Percentiles rank a stretch among this genome's conserved stretches.
phyloP scores from a whole-genome alignment of 2,113 vertebrate species.

The Myiagra hebetior region DNA sequence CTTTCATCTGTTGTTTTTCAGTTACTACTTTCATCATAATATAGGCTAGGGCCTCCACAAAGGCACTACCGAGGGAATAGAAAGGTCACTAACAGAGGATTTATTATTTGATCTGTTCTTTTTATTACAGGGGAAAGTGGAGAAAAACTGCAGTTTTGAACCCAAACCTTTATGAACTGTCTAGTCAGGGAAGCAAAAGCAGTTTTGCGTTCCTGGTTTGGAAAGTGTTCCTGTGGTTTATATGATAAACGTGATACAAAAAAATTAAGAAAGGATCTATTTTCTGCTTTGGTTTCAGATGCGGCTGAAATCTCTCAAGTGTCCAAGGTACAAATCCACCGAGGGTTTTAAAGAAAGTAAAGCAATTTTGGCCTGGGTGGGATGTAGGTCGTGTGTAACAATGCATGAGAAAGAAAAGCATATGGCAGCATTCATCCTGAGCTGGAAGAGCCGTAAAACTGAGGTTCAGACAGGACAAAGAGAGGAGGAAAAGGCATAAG shows the following conservation, averaged over 20 bases:
- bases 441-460: background rate
- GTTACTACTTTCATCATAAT: background rate
- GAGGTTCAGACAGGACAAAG: background rate
- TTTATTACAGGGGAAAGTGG: background rate
- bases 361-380: constrained; percentile 29
- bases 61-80: background rate
- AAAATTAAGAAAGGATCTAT: background rate
- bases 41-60: background rate
- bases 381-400: background rate
- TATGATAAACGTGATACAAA: background rate
- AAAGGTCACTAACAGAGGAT: background rate
- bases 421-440: background rate
- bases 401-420: background rate
- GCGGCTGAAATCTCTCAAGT: background rate
- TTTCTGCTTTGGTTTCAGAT: background rate
- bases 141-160: background rate
- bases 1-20: background rate
- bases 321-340: background rate
- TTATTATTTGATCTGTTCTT: constrained; percentile 6
- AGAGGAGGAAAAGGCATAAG: background rate
- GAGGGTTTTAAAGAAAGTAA: constrained; percentile 10
- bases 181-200: background rate
- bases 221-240: background rate
- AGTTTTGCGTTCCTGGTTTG: background rate
- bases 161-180: background rate